Evolutionary conservation across 2,888 invertebrate species (phyloP), one percentile per base, ranked within the genome.

Genomic region (Athrips mouffetella): DNA sequence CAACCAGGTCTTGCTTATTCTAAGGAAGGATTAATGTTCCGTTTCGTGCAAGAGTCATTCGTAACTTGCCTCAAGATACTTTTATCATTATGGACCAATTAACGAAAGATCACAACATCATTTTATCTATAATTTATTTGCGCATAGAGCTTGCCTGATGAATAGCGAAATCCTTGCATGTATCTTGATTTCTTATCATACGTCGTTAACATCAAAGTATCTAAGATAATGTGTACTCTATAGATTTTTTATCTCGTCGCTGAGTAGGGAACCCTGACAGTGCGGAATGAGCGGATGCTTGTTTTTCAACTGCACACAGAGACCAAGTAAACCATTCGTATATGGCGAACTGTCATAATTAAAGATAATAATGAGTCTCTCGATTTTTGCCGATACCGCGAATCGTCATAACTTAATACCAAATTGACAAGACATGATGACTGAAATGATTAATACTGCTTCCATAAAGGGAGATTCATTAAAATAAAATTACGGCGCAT

Each of bases 321-420:
- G 69, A 65, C 66, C 73, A 73, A 74, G 78, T 77, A 73, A 80
- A 73, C 70, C 74, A 75, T 77, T 79, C 83, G 58, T 87, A 85
- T 83, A 87, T 67, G 87, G 87, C 70, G 62, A 80, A 81, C 86
- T 86, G 85, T 87, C 83, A 87, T 87, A 87, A 88, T 88, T 87
- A 86, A 86, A 78, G 72, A 76, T 78, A 79, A 80, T 84, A 84
- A 85, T 80, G 85, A 78, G 76, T 54, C 65, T 73, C 65, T 72
- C 71, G 75, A 76, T 45, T 80, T 82, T 80, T 83, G 66, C 67
- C 59, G 65, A 63, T 78, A 72, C 77, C 54, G 60, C 70, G 78
- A 81, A 80, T 73, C 70, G 70, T 84, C 80, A 84, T 86, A 84
- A 80, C 74, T 80, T 82, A 73, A 77, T 76, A 78, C 78, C 73